Evolutionary conservation across 2,888 invertebrate genomes (phyloP), one percentile per base, ranked within the genome.

Genomic region (Apoda limacodes): DNA sequence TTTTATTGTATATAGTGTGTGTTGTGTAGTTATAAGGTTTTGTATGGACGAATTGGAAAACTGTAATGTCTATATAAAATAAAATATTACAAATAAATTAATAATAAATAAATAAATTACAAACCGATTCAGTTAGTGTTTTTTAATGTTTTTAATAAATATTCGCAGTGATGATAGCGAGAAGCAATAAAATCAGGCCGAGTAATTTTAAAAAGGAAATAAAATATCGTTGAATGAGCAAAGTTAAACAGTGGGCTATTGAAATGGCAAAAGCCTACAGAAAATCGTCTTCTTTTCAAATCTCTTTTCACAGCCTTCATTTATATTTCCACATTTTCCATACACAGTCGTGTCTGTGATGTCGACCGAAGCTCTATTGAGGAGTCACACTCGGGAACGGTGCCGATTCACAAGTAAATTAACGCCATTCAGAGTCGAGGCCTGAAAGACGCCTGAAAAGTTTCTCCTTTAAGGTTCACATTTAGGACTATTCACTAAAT

Each of bases 311-410:
- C 66, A 54, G 57, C 54, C 58, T 56, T 57, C 63, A 64, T 75
- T 72, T 69, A 74, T 69, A 60, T 69, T 70, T 64, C 64, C 60
- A 68, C 67, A 68, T 70, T 75, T 74, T 68, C 74, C 72, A 72
- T 72, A 69, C 57, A 69, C 58, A 68, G 69, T 64, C 64, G 62
- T 48, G 52, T 48, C 56, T 51, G 53, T 61, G 50, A 54, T 65
- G 62, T 60, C 58, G 66, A 55, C 57, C 62, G 55, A 65, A 59
- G 56, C 54, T 58, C 60, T 54, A 71, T 71, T 70, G 65, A 70
- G 58, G 54, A 52, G 58, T 64, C 60, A 60, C 61, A 62, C 64
- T 58, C 53, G 58, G 54, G 55, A 60, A 55, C 56, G 60, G 48
- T 50, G 60, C 59, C 61, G 61, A 65, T 69, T 64, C 67, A 62